A percentile compares a stretch with the other conserved stretches of the same genome.
Conservation (phyloP, 2,797 vertebrate genomes). For the Ctenopoma multispine region DNA sequence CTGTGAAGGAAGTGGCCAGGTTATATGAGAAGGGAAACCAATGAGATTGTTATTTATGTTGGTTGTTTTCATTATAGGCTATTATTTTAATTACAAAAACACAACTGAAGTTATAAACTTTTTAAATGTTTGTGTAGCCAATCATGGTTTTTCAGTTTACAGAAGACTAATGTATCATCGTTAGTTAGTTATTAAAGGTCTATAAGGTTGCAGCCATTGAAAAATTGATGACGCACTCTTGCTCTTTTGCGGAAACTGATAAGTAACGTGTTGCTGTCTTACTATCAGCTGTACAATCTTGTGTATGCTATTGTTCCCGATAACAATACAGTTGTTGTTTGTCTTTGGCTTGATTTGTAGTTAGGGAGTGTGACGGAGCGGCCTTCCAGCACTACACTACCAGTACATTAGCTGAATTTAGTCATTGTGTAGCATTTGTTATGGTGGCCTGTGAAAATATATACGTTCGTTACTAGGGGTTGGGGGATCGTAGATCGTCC, state of each 20-base stretch:
- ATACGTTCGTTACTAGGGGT: constrained; percentile 8
- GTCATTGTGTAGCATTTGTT: constrained; percentile 2
- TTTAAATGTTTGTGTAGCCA: not conserved
- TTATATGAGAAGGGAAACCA: constrained; percentile 24
- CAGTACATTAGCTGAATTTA: too few relatives aligned
- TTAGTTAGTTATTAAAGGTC: not conserved
- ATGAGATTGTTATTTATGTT: constrained; percentile 9
- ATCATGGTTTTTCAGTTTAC: not conserved
- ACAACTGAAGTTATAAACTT: not conserved
- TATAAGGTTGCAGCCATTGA: constrained; percentile 26
- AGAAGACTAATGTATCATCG: not conserved
- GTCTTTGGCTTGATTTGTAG: not conserved
- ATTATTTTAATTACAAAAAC: constrained; percentile 22
- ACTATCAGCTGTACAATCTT: not conserved
- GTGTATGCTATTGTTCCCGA: constrained; percentile 7
- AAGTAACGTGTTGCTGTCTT: constrained; percentile 3
- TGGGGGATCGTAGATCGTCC: constrained; percentile 61
- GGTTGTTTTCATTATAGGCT: not conserved
- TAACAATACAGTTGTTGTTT: constrained; percentile 6
- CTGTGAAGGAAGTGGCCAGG: constrained; percentile 28
- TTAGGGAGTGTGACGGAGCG: too few relatives aligned
- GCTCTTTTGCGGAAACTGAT: constrained; percentile 20
- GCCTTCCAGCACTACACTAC: too few relatives aligned
- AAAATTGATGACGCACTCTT: constrained; percentile 37
- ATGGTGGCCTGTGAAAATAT: not conserved